Conservation (phyloP, 1,140 invertebrate species). For the Drosophila malerkotliana region DNA sequence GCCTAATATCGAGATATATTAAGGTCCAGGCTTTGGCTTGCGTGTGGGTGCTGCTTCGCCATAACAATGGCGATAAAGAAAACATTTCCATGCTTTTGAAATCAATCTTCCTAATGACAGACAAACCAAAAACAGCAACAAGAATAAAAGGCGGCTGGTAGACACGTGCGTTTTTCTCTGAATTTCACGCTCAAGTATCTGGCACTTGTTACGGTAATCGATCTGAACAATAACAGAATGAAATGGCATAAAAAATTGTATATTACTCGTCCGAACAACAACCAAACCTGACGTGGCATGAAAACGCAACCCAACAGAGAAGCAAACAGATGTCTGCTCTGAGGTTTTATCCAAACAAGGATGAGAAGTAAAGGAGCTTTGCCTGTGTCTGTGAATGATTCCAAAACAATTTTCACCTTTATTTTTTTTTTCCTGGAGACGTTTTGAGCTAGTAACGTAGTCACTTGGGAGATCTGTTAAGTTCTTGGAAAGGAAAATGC, state of each 20-base stretch:
- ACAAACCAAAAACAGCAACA: conserved; percentile 34
- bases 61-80: conserved; percentile 51
- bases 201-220: conserved; percentile 76
- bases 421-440: conserved; percentile 13
- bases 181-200: conserved; percentile 78
- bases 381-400: conserved; percentile 34
- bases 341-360: conserved; percentile 4
- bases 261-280: conserved; percentile 43
- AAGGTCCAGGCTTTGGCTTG: conserved; percentile 16
- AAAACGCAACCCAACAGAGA: conserved; percentile 22
- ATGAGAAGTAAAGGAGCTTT: conserved; percentile 5
- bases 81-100: conserved; percentile 67
- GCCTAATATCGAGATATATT: not conserved
- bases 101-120: conserved; percentile 81
- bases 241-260: conserved; percentile 52
- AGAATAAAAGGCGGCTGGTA: conserved; percentile 45
- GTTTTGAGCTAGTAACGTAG: conserved; percentile 1
- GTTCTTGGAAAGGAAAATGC: conserved; percentile 32
- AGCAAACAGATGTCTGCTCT: conserved; percentile 39
- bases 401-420: conserved; percentile 51
- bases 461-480: conserved; percentile 7
- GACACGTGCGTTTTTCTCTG: conserved; percentile 68
- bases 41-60: conserved; percentile 33
- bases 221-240: conserved; percentile 72
- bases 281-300: conserved; percentile 38